A percentile compares a stretch with the other conserved stretches of the same genome.
These are phyloP conservation scores for Enteromius afrohamiltoni DNA, from an alignment of 2,797 vertebrate species.

Conservation along the genomic window DNA sequence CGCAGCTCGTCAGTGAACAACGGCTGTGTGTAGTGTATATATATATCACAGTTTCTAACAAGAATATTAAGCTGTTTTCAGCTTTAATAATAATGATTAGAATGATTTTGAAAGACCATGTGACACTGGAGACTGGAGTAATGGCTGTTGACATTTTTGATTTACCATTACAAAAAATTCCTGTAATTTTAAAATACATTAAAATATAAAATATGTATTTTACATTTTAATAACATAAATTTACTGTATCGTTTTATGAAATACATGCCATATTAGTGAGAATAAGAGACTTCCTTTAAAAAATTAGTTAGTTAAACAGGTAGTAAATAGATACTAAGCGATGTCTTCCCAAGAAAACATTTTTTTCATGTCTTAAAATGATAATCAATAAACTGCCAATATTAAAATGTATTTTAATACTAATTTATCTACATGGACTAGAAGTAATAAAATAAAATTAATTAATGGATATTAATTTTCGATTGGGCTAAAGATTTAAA, in stretches of 20 bases:
- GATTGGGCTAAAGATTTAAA: not conserved
- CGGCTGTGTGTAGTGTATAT: too few species aligned
- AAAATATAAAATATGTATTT: not conserved
- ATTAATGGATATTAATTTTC: not conserved
- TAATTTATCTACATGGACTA: not conserved
- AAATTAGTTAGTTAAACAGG: not conserved
- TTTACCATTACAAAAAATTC: not conserved
- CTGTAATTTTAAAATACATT: not conserved
- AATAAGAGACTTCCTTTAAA: too few species aligned
- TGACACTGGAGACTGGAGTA: not conserved
- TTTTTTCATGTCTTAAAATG: not conserved
- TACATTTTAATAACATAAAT: not conserved
- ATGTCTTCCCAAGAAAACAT: not conserved
- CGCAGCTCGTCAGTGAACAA: too few species aligned
- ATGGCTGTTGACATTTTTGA: not conserved
- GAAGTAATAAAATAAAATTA: not conserved
- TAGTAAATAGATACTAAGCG: not conserved
- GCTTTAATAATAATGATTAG: not conserved
- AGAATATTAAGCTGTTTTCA: not conserved
- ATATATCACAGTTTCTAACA: not conserved
- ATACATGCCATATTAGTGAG: not conserved
- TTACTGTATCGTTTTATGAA: not conserved
- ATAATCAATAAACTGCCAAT: not conserved
- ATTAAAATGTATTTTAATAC: not conserved
- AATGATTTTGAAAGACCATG: not conserved